Conservation (phyloP, 2,797 vertebrate species). For the Pseudocheirus occidentalis region DNA sequence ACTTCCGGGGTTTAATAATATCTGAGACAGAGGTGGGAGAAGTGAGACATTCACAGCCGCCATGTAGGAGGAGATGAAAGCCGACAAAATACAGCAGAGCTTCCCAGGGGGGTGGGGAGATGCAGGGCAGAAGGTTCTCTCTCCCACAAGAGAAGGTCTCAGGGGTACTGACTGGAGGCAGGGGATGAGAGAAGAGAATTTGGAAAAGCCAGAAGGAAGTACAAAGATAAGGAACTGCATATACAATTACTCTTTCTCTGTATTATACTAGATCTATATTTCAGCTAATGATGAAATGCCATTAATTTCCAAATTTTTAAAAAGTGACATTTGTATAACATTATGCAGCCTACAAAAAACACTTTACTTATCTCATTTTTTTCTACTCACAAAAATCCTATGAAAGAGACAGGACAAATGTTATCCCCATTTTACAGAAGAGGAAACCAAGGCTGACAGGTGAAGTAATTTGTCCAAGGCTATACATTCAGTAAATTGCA, state of each 20-base stretch:
- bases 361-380: background rate
- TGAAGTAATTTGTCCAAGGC: background rate
- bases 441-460: background rate
- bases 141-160: background rate
- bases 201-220: background rate
- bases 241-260: background rate
- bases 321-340: background rate
- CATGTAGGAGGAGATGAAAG: constrained; percentile 48
- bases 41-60: constrained; percentile 46
- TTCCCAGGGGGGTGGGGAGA: constrained; percentile 17
- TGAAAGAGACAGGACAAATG: background rate
- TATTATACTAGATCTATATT: background rate
- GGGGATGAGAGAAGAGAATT: background rate
- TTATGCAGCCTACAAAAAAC: background rate
- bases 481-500: background rate
- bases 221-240: background rate
- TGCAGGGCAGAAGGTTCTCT: constrained; percentile 8
- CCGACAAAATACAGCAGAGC: background rate
- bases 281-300: background rate
- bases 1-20: constrained; percentile 40
- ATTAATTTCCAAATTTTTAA: background rate
- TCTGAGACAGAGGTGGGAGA: constrained; percentile 32
- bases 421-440: background rate
- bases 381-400: background rate
- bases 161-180: background rate